Evolutionary conservation across 1,140 invertebrate species (phyloP).

Genomic region (Drosophila ficusphila): DNA sequence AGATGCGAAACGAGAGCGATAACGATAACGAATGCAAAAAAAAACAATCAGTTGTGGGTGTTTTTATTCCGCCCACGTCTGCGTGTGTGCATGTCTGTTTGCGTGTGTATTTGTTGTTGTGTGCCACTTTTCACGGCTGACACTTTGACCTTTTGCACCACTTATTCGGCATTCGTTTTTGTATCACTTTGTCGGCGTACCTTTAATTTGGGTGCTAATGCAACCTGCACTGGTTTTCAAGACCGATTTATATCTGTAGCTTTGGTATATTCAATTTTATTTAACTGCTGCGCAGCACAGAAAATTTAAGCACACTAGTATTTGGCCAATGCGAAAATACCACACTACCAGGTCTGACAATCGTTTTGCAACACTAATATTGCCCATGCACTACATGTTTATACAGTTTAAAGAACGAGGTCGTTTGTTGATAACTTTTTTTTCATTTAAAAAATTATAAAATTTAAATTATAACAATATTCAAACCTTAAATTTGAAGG

Average conservation of each 20-base stretch:
- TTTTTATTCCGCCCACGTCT: neutral
- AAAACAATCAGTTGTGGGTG: slow-evolving; percentile 17
- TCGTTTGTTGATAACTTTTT: too few relatives aligned
- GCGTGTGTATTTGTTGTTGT: slow-evolving; percentile 19
- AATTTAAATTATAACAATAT: too few relatives aligned
- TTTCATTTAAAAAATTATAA: too few relatives aligned
- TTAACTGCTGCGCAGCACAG: slow-evolving; percentile 29
- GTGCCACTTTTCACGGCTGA: slow-evolving; percentile 38
- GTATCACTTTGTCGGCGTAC: neutral
- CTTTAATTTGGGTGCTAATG: slow-evolving; percentile 18
- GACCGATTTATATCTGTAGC: slow-evolving; percentile 5
- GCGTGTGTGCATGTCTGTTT: neutral
- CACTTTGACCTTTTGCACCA: slow-evolving; percentile 11
- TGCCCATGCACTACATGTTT: neutral
- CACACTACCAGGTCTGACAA: neutral
- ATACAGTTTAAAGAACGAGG: neutral
- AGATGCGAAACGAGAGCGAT: slow-evolving; percentile 8
- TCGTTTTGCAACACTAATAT: neutral
- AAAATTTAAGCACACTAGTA: slow-evolving; percentile 8
- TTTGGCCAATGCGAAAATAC: neutral
- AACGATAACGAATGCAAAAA: slow-evolving; percentile 4
- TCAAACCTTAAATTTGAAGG: too few relatives aligned
- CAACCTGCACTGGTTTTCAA: slow-evolving; percentile 24
- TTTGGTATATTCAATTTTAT: slow-evolving; percentile 32
- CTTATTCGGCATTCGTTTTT: slow-evolving; percentile 3